These are phyloP conservation scores for Nezara viridula DNA, from an alignment of 2,888 invertebrate genomes.

Conservation along the genomic window DNA sequence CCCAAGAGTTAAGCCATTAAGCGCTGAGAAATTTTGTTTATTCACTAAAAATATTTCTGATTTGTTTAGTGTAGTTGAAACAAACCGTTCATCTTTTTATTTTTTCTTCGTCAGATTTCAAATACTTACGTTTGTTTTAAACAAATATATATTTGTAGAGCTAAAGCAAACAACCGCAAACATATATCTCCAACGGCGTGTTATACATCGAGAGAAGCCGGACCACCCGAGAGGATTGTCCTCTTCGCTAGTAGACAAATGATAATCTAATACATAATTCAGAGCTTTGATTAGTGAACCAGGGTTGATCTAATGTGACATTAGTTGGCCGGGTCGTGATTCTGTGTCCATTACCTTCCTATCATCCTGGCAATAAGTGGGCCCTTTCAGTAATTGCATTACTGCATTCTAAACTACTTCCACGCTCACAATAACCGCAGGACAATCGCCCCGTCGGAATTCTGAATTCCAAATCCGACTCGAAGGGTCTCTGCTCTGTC, in stretches of 20 bases:
- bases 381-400: constrained; percentile 33
- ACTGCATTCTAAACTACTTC: constrained; percentile 40
- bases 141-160: too few relatives aligned
- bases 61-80: too few relatives aligned
- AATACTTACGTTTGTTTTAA: too few relatives aligned
- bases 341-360: neutral
- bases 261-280: constrained; percentile 57
- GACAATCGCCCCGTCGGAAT: constrained; percentile 3
- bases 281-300: constrained; percentile 53
- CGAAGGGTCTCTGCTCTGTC: neutral
- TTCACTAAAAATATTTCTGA: too few relatives aligned
- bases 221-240: constrained; percentile 24
- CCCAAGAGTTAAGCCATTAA: too few relatives aligned
- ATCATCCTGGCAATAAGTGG: constrained; percentile 25
- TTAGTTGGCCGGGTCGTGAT: constrained; percentile 27
- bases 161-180: too few relatives aligned
- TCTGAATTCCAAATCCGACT: constrained; percentile 25
- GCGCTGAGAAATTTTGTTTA: too few relatives aligned
- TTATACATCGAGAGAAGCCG: neutral
- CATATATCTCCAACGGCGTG: too few relatives aligned
- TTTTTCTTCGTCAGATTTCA: too few relatives aligned
- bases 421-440: neutral
- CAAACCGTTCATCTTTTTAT: too few relatives aligned
- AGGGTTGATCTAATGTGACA: constrained; percentile 37
- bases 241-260: constrained; percentile 51